phyloP scores from a whole-genome alignment of 2,113 vertebrate genomes.

The Melospiza georgiana region DNA sequence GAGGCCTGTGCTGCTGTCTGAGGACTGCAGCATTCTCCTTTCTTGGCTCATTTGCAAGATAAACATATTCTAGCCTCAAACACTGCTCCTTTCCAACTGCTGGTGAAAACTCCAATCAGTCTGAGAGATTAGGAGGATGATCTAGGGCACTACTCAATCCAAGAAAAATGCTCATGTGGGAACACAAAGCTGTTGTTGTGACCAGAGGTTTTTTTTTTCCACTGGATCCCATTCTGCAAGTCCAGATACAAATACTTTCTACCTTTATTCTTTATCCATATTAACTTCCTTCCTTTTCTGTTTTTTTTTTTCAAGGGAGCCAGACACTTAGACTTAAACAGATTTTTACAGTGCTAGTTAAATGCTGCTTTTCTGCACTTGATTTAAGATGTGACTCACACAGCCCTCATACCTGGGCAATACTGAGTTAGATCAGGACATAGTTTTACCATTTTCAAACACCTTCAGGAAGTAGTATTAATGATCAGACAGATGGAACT shows the following conservation, averaged over 20 bases:
- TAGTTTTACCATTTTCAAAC: background rate
- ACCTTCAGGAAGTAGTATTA: background rate
- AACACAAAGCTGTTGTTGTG: background rate
- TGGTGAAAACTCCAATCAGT: constrained; percentile 18
- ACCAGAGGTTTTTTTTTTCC: background rate
- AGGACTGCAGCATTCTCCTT: background rate
- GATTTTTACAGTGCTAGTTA: background rate
- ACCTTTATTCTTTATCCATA: constrained; percentile 18
- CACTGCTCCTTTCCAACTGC: constrained; percentile 6
- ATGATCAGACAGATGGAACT: background rate
- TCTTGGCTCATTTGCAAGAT: constrained; percentile 24
- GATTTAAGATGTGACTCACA: background rate
- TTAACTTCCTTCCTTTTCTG: background rate
- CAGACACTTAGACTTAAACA: background rate
- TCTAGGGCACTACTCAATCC: constrained; percentile 47
- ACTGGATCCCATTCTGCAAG: background rate
- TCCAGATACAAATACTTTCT: background rate
- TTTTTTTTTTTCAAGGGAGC: background rate
- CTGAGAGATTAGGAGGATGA: constrained; percentile 51
- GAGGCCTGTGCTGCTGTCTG: background rate
- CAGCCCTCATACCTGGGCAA: background rate
- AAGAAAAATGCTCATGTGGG: constrained; percentile 55
- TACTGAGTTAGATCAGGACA: background rate
- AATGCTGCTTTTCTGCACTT: background rate
- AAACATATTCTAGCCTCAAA: constrained; percentile 43